Conservation (phyloP, 2,888 invertebrate genomes). For the Sesamia inferens region DNA sequence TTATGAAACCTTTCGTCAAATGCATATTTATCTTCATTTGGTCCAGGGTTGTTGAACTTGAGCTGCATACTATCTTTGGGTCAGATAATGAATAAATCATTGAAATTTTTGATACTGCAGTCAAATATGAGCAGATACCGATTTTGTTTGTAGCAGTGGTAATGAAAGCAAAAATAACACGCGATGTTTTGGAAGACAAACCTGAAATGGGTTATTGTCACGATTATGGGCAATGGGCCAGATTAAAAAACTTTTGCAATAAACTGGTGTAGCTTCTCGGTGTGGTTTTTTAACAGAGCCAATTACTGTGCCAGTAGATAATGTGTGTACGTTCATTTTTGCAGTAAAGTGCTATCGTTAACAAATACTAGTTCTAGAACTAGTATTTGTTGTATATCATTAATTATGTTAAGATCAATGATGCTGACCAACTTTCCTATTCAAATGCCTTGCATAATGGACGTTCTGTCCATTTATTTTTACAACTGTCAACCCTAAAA, state of each 20-base stretch:
- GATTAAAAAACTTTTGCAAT: slow-evolving; percentile 29
- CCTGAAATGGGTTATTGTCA: slow-evolving; percentile 44
- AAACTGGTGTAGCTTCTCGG: slow-evolving; percentile 13
- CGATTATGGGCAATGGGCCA: slow-evolving; percentile 49
- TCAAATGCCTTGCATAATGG: slow-evolving; percentile 26
- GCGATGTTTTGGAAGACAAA: slow-evolving; percentile 41
- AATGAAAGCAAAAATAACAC: slow-evolving; percentile 27
- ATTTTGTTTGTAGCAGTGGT: slow-evolving; percentile 13
- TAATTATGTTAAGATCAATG: slow-evolving; percentile 36
- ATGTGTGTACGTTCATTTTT: background rate
- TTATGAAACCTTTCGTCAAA: slow-evolving; percentile 51
- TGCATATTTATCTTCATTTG: slow-evolving; percentile 53
- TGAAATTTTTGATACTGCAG: slow-evolving; percentile 16
- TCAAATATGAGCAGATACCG: background rate
- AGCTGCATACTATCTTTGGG: slow-evolving; percentile 6
- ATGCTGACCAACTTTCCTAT: slow-evolving; percentile 22
- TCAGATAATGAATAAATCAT: slow-evolving; percentile 8
- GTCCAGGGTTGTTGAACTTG: slow-evolving; percentile 39
- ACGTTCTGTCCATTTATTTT: slow-evolving; percentile 25
- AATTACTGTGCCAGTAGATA: slow-evolving; percentile 2
- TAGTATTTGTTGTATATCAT: slow-evolving; percentile 7
- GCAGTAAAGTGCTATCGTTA: background rate
- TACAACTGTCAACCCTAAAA: slow-evolving; percentile 47
- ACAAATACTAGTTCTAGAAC: background rate
- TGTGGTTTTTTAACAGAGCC: slow-evolving; percentile 12